Base-by-base conservation (phyloP, 2,113 vertebrate genomes). In the Leptosomus discolor region DNA sequence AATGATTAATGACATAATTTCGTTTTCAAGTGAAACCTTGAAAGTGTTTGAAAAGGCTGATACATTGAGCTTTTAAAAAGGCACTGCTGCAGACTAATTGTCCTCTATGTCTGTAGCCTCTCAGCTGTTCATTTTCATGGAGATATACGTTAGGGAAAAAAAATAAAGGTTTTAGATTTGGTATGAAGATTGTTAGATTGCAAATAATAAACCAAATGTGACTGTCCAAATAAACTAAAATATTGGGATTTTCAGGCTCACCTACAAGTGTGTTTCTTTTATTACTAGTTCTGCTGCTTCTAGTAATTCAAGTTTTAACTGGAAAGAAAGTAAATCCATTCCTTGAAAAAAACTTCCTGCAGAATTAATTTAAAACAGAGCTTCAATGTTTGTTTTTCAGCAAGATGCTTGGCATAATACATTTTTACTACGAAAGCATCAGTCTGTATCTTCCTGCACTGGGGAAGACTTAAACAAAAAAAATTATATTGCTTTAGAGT, bases 81-180 rank as follows among this genome's bases (percentile, higher is more conserved):
- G 12, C 26, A 51, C 12, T 57, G 32, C 48, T 87, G 50, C 41
- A 48, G 54, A n/a, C 43, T 84, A 80, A 90, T 80, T 4, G 4
- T 73, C 43, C 24, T 67, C 32, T 75, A 7, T 43, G 29, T 90
- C 50, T 88, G 37, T 30, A 78, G 81, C 22, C 76, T 71, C 22
- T 61, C 79, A 92, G 50, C 5, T 92, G 13, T 71, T 96, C 3
- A 45, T 77, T 85, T 76, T 88, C 36, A 23, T 61, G 17, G 69
- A 70, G 30, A 77, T 73, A 89, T 30, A 61, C 18, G 76, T 68
- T 53, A 78, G 19, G 89, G 23, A 92, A 39, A 56, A n/a, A 84
- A 94, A 95, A 86, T 34, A 95, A 97, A 77, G 12, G 9, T 18
- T 93, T 94, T 51, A 65, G 34, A 88, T 46, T 76, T 51, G 58